A percentile compares a stretch with the other conserved stretches of the same genome.
Conservation (phyloP, 2,888 invertebrate species). For the Urechis unicinctus region DNA sequence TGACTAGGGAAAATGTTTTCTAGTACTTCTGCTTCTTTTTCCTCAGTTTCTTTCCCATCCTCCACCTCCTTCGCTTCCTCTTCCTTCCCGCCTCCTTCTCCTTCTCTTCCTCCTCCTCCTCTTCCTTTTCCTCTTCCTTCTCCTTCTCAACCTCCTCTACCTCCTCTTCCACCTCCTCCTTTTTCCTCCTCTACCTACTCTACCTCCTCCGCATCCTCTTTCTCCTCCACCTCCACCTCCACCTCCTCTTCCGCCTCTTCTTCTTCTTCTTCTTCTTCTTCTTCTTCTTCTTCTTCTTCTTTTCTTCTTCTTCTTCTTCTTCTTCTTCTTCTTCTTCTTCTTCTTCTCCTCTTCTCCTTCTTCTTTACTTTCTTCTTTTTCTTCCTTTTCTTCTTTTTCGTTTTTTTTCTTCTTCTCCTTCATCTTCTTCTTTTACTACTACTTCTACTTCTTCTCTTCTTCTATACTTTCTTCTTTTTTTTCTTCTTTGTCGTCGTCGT, state of each 20-base stretch:
- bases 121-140: not conserved
- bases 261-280: not conserved
- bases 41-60: not conserved
- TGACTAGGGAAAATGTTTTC: no score
- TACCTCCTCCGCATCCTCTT: not conserved
- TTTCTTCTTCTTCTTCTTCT: not conserved
- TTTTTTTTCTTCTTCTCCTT: no score
- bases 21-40: no score
- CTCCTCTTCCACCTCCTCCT: not conserved
- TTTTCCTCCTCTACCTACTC: not conserved
- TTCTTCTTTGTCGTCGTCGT: no score
- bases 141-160: no score
- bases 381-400: not conserved
- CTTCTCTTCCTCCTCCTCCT: not conserved
- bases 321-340: not conserved
- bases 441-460: not conserved
- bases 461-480: no score
- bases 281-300: not conserved
- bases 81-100: no score
- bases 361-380: not conserved
- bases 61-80: not conserved
- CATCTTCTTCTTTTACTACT: not conserved
- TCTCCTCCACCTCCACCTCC: no score
- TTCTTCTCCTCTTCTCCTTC: not conserved
- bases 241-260: no score